Conservation (phyloP, 1,140 invertebrate species). For the Temnothorax longispinosus region DNA sequence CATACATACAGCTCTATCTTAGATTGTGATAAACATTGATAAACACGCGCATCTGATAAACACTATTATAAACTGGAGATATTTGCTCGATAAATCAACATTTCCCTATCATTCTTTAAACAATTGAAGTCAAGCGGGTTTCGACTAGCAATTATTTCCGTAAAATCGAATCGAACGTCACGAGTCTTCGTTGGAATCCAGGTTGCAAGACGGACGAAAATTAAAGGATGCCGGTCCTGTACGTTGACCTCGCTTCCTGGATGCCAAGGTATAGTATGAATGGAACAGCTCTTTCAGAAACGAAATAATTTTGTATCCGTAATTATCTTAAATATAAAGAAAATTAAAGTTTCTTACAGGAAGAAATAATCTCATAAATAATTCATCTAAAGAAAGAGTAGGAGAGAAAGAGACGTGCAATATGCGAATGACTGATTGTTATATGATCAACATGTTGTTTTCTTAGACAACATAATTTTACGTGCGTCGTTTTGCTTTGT, state of each 20-base stretch:
- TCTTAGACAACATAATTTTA: background rate
- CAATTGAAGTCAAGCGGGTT: background rate
- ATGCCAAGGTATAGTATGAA: slow-evolving; percentile 88
- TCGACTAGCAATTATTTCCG: background rate
- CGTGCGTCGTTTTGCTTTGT: background rate
- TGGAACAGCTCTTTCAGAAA: background rate
- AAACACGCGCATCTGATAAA: background rate
- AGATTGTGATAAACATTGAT: background rate
- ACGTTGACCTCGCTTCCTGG: slow-evolving; percentile 88
- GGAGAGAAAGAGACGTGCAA: background rate
- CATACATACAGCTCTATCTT: slow-evolving; percentile 45
- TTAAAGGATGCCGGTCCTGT: slow-evolving; percentile 88
- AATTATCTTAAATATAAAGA: background rate
- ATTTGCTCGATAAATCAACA: slow-evolving; percentile 19
- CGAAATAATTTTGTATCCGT: background rate
- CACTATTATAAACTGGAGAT: background rate
- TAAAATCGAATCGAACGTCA: background rate
- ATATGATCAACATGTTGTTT: background rate
- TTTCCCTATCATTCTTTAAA: background rate
- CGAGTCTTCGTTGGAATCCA: slow-evolving; percentile 66
- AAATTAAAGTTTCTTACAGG: background rate
- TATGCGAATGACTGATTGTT: background rate
- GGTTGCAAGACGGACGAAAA: slow-evolving; percentile 75
- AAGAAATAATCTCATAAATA: background rate
- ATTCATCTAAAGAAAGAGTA: background rate